phyloP scores from a whole-genome alignment of 2,888 invertebrate genomes.

The Herminia tarsipennalis region DNA sequence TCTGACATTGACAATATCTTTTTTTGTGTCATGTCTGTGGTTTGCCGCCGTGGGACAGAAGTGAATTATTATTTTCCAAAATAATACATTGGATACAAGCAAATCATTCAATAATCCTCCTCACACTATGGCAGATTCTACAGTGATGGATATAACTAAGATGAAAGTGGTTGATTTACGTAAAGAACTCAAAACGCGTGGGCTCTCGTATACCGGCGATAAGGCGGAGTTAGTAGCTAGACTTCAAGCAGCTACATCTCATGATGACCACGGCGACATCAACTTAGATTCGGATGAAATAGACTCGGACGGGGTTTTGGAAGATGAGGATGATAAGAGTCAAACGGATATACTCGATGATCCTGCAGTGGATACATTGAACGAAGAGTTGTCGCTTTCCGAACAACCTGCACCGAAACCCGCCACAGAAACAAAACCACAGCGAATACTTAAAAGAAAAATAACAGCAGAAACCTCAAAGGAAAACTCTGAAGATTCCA shows the following conservation, averaged over 20 bases:
- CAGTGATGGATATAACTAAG: slow-evolving; percentile 67
- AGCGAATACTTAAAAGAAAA: slow-evolving; percentile 69
- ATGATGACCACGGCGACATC: slow-evolving; percentile 72
- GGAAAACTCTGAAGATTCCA: slow-evolving; percentile 51
- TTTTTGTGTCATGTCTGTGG: background rate
- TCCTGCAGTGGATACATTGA: slow-evolving; percentile 67
- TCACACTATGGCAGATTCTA: slow-evolving; percentile 60
- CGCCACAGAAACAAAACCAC: slow-evolving; percentile 56
- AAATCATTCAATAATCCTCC: too few species aligned
- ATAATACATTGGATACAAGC: too few species aligned
- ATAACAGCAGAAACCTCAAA: slow-evolving; percentile 53
- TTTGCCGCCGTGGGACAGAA: slow-evolving; percentile 1
- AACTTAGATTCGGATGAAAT: slow-evolving; percentile 80
- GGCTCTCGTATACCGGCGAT: slow-evolving; percentile 90
- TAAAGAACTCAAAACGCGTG: slow-evolving; percentile 92
- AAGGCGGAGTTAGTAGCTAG: slow-evolving; percentile 93
- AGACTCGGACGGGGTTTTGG: slow-evolving; percentile 81
- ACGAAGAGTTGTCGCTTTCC: slow-evolving; percentile 71
- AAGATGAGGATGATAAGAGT: slow-evolving; percentile 84
- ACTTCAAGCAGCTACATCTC: slow-evolving; percentile 86
- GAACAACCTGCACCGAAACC: slow-evolving; percentile 58
- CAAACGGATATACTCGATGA: slow-evolving; percentile 75
- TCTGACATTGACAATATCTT: background rate
- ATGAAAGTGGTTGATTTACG: slow-evolving; percentile 93
- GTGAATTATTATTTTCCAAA: too few species aligned